Percentiles rank a stretch among this genome's conserved stretches.
phyloP scores from a whole-genome alignment of 2,113 vertebrate species.

The Deroptyus accipitrinus region DNA sequence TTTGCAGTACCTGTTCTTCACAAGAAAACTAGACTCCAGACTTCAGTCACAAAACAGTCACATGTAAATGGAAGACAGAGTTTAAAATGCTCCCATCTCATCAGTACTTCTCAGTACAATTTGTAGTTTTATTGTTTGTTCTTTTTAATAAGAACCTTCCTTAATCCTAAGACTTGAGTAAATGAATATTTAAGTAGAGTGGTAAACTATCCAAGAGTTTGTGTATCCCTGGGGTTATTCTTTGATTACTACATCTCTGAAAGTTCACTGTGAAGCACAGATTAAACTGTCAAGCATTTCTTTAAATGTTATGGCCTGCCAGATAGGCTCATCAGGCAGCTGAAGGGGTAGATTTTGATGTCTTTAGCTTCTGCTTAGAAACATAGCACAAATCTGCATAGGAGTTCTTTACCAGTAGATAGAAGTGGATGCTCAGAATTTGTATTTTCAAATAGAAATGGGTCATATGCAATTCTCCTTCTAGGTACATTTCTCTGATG shows the following conservation, averaged over 20 bases:
- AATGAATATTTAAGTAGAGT: slow-evolving; percentile 18
- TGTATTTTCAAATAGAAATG: neutral
- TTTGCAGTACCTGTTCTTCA: neutral
- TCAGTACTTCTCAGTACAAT: neutral
- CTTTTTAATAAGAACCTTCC: neutral
- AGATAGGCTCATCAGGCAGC: neutral
- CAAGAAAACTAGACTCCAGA: neutral
- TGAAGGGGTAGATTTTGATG: neutral
- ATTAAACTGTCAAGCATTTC: neutral
- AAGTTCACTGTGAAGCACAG: neutral
- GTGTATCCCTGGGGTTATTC: neutral
- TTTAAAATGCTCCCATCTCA: neutral
- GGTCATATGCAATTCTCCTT: neutral
- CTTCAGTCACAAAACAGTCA: neutral
- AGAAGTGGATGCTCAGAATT: neutral
- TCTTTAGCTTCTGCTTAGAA: neutral
- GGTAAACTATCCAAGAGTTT: neutral
- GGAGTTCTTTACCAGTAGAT: fast-evolving
- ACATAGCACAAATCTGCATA: neutral
- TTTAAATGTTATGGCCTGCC: neutral
- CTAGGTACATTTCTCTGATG: neutral
- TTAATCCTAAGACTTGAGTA: neutral
- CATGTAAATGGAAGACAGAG: neutral
- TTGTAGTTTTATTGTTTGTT: neutral
- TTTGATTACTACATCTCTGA: neutral